phyloP scores from a whole-genome alignment of 2,888 invertebrate genomes.

The Labia minor region DNA sequence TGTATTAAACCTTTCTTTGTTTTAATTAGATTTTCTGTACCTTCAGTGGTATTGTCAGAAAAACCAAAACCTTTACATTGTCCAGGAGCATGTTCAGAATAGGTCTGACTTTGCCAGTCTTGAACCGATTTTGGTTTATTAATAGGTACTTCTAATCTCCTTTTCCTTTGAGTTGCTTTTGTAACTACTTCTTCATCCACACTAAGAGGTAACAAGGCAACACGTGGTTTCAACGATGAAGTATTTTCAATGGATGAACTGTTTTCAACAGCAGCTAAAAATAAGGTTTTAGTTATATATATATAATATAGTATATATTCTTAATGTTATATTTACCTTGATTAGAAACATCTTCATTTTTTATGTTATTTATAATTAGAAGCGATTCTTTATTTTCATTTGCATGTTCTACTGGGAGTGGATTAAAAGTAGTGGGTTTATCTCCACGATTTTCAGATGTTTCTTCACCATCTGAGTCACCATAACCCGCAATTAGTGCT shows the following conservation, averaged over 20 bases:
- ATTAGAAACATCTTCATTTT: neutral
- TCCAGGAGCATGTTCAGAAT: constrained; percentile 37
- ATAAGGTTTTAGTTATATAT: too few relatives aligned
- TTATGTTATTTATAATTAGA: neutral
- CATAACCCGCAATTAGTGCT: constrained; percentile 45
- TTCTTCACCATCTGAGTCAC: constrained; percentile 42
- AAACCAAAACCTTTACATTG: constrained; percentile 44
- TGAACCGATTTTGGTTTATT: neutral
- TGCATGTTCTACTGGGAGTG: constrained; percentile 26
- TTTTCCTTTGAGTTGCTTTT: constrained; percentile 17
- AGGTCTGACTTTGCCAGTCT: neutral
- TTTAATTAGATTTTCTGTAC: constrained; percentile 26
- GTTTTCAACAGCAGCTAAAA: neutral
- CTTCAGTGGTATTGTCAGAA: constrained; percentile 25
- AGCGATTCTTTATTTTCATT: constrained; percentile 21
- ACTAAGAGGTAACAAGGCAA: constrained; percentile 2
- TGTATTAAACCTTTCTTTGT: constrained; percentile 37
- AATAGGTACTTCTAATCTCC: constrained; percentile 17
- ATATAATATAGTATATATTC: too few relatives aligned
- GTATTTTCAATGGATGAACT: neutral
- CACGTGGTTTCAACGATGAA: neutral
- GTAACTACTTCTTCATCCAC: constrained; percentile 16
- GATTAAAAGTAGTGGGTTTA: neutral
- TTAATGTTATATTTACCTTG: too few relatives aligned
- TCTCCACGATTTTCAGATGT: neutral